phyloP scores from a whole-genome alignment of 2,797 vertebrate genomes.

The Eidolon dupreanum region DNA sequence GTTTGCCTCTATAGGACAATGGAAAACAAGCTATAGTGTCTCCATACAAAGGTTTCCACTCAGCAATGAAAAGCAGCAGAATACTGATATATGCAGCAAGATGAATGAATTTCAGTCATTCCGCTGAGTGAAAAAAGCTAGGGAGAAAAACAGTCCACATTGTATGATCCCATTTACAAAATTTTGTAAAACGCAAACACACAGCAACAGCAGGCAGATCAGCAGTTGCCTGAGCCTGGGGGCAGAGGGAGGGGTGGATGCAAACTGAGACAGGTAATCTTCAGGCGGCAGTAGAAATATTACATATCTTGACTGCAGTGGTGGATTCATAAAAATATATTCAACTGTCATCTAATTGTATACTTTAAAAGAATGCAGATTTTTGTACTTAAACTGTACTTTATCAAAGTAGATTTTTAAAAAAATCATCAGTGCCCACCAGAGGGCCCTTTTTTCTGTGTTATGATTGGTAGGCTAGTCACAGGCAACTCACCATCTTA shows the following conservation, averaged over 20 bases:
- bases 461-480: neutral
- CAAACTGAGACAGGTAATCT: neutral
- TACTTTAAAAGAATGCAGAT: neutral
- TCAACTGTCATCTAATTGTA: neutral
- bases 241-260: neutral
- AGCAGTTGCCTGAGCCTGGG: neutral
- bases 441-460: neutral
- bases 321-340: neutral
- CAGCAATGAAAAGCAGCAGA: neutral
- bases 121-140: neutral
- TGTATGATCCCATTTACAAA: neutral
- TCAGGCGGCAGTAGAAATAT: neutral
- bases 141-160: neutral
- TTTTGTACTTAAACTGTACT: neutral
- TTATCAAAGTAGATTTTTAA: neutral
- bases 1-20: neutral
- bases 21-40: neutral
- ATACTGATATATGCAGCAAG: neutral
- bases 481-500: neutral
- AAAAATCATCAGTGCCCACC: neutral
- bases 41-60: neutral
- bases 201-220: neutral
- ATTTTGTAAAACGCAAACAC: neutral
- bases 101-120: neutral
- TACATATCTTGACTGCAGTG: neutral